phyloP scores from a whole-genome alignment of 1,140 invertebrate species.

The Maconellicoccus hirsutus region DNA sequence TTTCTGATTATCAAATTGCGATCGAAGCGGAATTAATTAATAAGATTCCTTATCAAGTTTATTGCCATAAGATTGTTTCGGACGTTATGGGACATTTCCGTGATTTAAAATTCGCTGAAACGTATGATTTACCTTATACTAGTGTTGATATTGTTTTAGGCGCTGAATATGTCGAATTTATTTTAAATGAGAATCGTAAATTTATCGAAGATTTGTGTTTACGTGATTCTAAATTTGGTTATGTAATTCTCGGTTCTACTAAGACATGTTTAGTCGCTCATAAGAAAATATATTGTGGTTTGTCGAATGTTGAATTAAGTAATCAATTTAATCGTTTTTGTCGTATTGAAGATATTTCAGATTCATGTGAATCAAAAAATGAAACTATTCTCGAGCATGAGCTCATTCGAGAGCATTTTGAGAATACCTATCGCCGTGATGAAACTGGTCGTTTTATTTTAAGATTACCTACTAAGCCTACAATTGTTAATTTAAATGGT shows the following conservation, averaged over 20 bases:
- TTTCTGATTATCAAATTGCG: background rate
- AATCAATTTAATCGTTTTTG: background rate
- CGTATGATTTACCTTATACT: background rate
- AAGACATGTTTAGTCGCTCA: background rate
- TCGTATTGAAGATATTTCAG: background rate
- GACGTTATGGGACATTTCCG: background rate
- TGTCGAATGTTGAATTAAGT: background rate
- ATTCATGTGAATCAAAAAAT: background rate
- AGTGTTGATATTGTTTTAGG: background rate
- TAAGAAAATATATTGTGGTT: background rate
- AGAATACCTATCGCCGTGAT: background rate
- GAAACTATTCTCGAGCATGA: background rate
- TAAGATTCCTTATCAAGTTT: background rate
- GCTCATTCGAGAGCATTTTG: background rate
- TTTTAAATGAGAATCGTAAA: background rate
- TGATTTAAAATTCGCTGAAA: background rate
- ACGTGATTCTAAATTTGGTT: background rate
- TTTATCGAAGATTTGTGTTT: background rate
- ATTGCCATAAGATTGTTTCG: background rate
- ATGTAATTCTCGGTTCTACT: background rate
- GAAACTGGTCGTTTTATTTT: background rate
- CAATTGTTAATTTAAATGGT: background rate
- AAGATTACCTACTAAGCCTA: background rate
- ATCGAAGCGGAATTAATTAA: background rate
- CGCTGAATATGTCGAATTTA: background rate